phyloP scores from a whole-genome alignment of 2,113 vertebrate genomes.

The Lepisosteus osseus region DNA sequence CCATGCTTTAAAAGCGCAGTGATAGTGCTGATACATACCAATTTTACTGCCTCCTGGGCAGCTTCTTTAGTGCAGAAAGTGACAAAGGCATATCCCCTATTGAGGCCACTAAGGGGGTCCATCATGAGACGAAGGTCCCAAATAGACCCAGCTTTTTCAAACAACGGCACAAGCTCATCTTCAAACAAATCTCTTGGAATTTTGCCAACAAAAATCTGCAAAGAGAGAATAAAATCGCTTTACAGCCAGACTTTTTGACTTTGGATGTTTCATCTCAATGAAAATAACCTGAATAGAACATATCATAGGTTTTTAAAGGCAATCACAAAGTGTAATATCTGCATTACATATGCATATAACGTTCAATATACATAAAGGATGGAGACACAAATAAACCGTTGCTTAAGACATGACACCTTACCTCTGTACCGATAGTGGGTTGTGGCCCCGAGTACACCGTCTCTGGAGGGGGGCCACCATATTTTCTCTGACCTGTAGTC shows the following conservation, averaged over 20 bases:
- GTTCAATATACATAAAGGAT: background rate
- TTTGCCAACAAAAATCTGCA: conserved; percentile 95
- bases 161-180: conserved; percentile 94
- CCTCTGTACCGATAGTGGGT: conserved; percentile 97
- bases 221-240: conserved; percentile 38
- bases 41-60: conserved; percentile 93
- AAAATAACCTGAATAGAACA: too few species aligned
- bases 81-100: conserved; percentile 96
- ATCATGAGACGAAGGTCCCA: conserved; percentile 98
- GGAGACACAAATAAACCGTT: background rate
- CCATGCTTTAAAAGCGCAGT: background rate
- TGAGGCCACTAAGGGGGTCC: conserved; percentile 95
- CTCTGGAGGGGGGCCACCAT: conserved; percentile 95
- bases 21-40: conserved; percentile 68
- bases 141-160: conserved; percentile 94
- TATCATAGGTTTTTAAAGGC: too few species aligned
- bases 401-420: conserved; percentile 42
- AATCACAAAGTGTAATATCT: too few species aligned
- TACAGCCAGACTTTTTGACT: too few species aligned
- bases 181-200: conserved; percentile 96
- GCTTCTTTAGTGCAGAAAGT: conserved; percentile 98
- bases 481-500: conserved; percentile 97
- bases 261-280: too few species aligned
- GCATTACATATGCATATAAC: too few species aligned
- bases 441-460: conserved; percentile 88